Conservation (phyloP, 2,888 invertebrate species). For the Scaptomyza caliginosa region DNA sequence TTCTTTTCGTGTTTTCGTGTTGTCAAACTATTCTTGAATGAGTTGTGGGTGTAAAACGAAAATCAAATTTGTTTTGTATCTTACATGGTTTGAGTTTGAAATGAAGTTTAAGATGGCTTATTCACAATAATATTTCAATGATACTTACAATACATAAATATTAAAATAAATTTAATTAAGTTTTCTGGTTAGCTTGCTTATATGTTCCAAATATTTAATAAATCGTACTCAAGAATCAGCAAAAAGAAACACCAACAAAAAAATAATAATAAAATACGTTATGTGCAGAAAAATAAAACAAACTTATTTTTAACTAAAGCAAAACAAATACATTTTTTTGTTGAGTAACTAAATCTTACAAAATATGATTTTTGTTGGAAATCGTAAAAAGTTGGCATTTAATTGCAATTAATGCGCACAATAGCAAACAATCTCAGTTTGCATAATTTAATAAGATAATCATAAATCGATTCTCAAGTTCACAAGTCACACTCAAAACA, state of each 20-base stretch:
- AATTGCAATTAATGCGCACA: constrained; percentile 68
- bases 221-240: constrained; percentile 17
- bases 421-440: constrained; percentile 41
- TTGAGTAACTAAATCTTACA: constrained; percentile 30
- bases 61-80: too few species aligned
- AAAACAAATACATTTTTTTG: constrained; percentile 20
- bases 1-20: constrained; percentile 37
- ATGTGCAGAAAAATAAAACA: constrained; percentile 50
- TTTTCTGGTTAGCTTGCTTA: constrained; percentile 35
- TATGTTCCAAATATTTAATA: constrained; percentile 26
- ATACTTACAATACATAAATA: too few species aligned
- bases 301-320: constrained; percentile 54
- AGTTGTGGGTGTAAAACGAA: not conserved
- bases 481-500: constrained; percentile 25
- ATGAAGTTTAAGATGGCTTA: too few species aligned
- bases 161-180: too few species aligned
- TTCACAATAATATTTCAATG: too few species aligned
- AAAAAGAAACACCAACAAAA: constrained; percentile 28
- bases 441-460: constrained; percentile 24
- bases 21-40: not conserved
- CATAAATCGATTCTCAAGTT: constrained; percentile 32
- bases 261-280: constrained; percentile 10
- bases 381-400: constrained; percentile 57
- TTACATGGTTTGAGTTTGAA: too few species aligned
- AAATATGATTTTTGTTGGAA: constrained; percentile 37